A percentile compares a stretch with the other conserved stretches of the same genome.
Conservation (phyloP, 1,140 invertebrate genomes). For the Ptiloglossa arizonensis region DNA sequence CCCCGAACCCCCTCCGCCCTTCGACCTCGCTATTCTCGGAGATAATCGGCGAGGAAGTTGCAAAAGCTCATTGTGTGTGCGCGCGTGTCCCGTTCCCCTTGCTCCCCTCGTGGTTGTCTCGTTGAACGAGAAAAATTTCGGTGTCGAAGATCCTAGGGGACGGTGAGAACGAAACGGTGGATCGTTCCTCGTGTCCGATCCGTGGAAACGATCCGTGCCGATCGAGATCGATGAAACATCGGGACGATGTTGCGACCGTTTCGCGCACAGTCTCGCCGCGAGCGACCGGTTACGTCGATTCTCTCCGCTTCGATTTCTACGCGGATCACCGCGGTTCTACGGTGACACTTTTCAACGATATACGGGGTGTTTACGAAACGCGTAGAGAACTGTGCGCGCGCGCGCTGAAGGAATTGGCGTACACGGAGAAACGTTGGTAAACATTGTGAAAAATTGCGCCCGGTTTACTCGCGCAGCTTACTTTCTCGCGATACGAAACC, state of each 20-base stretch:
- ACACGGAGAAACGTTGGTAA: too few species aligned
- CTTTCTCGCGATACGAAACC: too few species aligned
- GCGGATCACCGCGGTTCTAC: not conserved
- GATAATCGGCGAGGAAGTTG: conserved; percentile 56
- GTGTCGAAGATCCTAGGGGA: too few species aligned
- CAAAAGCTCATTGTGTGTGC: conserved; percentile 38
- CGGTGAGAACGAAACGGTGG: too few species aligned
- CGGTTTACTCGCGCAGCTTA: too few species aligned
- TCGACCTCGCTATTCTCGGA: too few species aligned
- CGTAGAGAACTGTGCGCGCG: too few species aligned
- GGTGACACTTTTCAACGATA: conserved; percentile 13
- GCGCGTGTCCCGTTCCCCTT: too few species aligned
- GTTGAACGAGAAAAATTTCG: not conserved
- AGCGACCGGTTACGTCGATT: not conserved
- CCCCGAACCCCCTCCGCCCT: too few species aligned
- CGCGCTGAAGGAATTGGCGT: too few species aligned
- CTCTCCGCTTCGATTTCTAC: too few species aligned
- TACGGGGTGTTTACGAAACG: not conserved
- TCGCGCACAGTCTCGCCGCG: not conserved
- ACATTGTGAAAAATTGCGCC: too few species aligned
- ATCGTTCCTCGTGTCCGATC: not conserved
- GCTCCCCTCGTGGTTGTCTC: conserved; percentile 21
- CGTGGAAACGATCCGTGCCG: not conserved
- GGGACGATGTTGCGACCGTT: not conserved
- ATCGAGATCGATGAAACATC: not conserved